Percentiles rank a stretch among this genome's conserved stretches.
Conservation (phyloP, 1,140 invertebrate species). For the Brachionus paranguensis region DNA sequence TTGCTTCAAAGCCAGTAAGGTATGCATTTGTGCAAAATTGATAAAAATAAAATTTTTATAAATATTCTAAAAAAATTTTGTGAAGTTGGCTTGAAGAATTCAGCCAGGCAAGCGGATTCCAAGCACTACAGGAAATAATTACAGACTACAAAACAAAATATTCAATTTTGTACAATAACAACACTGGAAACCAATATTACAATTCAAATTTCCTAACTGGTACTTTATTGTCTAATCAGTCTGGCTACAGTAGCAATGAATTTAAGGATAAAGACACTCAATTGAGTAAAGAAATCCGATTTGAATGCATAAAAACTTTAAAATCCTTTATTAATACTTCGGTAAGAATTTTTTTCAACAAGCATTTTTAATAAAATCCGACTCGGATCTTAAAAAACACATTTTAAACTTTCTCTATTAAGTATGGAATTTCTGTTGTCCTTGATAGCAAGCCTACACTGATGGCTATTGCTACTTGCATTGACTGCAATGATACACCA, state of each 20-base stretch:
- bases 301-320: constrained; percentile 33
- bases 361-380: too few species aligned
- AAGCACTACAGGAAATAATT: constrained; percentile 23
- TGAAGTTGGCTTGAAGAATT: constrained; percentile 36
- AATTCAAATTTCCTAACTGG: constrained; percentile 12
- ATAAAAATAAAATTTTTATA: neutral
- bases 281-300: constrained; percentile 26
- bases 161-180: constrained; percentile 2
- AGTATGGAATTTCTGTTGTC: constrained; percentile 34
- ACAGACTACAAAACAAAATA: constrained; percentile 36
- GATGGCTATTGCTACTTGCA: constrained; percentile 27
- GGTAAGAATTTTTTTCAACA: neutral
- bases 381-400: too few species aligned
- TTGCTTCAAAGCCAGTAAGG: constrained; percentile 33
- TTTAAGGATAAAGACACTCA: constrained; percentile 37
- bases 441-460: constrained; percentile 6
- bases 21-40: neutral
- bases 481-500: constrained; percentile 30
- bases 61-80: neutral
- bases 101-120: constrained; percentile 8
- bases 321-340: constrained; percentile 26
- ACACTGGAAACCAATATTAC: constrained; percentile 29
- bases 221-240: neutral
- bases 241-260: neutral
- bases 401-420: neutral